Percentiles rank a stretch among this genome's conserved stretches.
Conservation (phyloP, 2,888 invertebrate species). For the Cerceris rybyensis region DNA sequence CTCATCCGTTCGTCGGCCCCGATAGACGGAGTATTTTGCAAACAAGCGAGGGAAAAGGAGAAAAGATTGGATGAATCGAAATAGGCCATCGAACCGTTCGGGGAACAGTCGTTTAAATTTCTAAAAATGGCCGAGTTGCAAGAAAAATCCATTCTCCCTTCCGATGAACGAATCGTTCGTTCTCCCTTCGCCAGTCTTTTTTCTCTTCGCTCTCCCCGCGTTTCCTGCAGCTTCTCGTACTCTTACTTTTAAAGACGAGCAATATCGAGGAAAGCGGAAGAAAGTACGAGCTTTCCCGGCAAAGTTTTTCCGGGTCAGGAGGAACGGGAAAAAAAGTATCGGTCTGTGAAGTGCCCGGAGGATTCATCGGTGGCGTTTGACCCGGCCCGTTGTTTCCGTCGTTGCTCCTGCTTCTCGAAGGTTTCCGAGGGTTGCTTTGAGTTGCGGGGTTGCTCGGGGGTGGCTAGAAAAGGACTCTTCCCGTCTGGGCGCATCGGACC, state of each 20-base stretch:
- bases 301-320: slow-evolving; percentile 23
- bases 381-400: slow-evolving; percentile 1
- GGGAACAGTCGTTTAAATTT: no score
- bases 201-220: background rate
- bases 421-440: no score
- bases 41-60: no score
- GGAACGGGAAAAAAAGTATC: slow-evolving; percentile 9
- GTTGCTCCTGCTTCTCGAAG: background rate
- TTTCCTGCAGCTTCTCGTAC: background rate
- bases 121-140: no score
- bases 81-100: no score
- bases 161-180: background rate
- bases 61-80: no score
- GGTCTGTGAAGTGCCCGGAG: slow-evolving; percentile 5
- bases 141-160: no score
- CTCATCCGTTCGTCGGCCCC: no score
- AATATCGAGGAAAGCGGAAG: background rate
- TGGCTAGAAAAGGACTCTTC: background rate
- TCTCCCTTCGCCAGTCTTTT: background rate
- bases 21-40: no score
- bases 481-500: background rate
- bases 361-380: slow-evolving; percentile 18
- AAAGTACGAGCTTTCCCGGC: background rate
- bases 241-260: background rate
- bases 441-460: background rate